Percentiles rank a stretch among this genome's conserved stretches.
Evolutionary conservation across 2,888 invertebrate genomes (phyloP).

Genomic region (Coelopa pilipes): DNA sequence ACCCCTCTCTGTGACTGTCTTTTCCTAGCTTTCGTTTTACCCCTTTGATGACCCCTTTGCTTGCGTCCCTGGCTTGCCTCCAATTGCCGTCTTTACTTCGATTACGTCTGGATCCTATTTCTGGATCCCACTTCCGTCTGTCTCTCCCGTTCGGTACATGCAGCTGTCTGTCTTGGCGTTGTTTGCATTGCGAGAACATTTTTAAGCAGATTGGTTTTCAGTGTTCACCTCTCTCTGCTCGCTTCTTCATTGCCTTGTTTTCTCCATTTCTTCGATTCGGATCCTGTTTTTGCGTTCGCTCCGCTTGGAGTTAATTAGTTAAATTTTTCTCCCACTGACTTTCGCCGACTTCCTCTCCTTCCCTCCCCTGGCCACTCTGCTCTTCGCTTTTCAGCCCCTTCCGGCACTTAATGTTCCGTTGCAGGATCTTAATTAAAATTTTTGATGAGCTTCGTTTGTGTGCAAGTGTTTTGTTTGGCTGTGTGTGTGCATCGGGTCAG

Average conservation of each 20-base stretch:
- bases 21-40: too few species aligned
- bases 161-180: not conserved
- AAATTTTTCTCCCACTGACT: constrained; percentile 35
- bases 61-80: too few species aligned
- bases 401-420: constrained; percentile 29
- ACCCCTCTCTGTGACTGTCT: too few species aligned
- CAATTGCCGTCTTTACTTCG: too few species aligned
- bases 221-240: constrained; percentile 18
- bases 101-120: too few species aligned
- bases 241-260: constrained; percentile 10
- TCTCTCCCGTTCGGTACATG: too few species aligned
- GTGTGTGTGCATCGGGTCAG: too few species aligned
- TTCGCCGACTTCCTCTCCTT: constrained; percentile 8
- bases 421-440: constrained; percentile 37
- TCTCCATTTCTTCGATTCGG: not conserved
- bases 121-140: not conserved
- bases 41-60: too few species aligned
- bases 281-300: not conserved
- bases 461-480: too few species aligned
- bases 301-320: constrained; percentile 33
- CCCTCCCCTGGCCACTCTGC: not conserved
- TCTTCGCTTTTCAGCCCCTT: not conserved
- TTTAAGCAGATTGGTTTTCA: constrained; percentile 35
- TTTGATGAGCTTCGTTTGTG: constrained; percentile 26
- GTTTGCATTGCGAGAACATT: constrained; percentile 25